Conservation (phyloP, 2,113 vertebrate genomes). For the Urocitellus parryii region DNA sequence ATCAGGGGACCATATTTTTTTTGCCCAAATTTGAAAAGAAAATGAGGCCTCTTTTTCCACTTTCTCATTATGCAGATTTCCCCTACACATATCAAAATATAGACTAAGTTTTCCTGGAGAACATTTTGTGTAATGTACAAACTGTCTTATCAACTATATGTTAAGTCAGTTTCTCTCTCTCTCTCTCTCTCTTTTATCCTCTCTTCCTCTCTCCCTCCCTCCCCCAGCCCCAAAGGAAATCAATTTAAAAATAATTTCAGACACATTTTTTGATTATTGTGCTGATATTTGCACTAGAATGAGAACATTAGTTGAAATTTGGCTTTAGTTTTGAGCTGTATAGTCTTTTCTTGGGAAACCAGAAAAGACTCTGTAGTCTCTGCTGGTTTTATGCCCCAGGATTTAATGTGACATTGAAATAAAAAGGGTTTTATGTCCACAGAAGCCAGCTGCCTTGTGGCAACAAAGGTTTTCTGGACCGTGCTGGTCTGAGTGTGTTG, state of each 20-base stretch:
- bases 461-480: slow-evolving; percentile 28
- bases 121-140: neutral
- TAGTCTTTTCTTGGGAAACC: neutral
- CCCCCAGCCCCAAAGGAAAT: neutral
- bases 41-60: neutral
- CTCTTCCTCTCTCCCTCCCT: too few relatives aligned
- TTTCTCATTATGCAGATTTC: neutral
- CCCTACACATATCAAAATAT: neutral
- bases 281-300: neutral
- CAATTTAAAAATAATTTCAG: neutral
- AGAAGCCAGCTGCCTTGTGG: slow-evolving; percentile 15
- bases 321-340: neutral
- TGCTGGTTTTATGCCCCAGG: neutral
- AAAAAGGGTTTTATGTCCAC: slow-evolving; percentile 61
- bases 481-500: neutral
- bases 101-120: neutral
- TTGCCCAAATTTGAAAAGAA: neutral
- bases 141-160: neutral
- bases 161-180: neutral
- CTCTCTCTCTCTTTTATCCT: neutral
- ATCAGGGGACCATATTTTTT: neutral
- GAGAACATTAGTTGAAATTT: neutral
- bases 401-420: slow-evolving; percentile 53
- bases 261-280: slow-evolving; percentile 27
- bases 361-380: neutral